These are phyloP conservation scores for Micromys minutus DNA, from an alignment of 2,113 vertebrate genomes.

Conservation along the genomic window DNA sequence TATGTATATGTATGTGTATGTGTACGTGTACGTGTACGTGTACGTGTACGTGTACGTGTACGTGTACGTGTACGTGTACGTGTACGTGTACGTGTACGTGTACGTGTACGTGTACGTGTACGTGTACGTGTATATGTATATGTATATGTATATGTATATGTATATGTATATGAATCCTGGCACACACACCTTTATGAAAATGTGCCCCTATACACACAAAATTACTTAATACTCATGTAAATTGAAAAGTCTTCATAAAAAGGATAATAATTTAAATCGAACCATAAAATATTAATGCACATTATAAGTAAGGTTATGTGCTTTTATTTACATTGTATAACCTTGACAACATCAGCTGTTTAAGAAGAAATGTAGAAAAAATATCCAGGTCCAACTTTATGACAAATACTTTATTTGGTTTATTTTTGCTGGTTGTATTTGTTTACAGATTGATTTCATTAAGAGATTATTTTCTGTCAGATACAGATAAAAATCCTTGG, in stretches of 20 bases:
- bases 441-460: not conserved
- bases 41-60: too few relatives aligned
- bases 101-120: too few relatives aligned
- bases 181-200: not conserved
- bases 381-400: not conserved
- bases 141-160: too few relatives aligned
- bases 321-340: not conserved
- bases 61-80: too few relatives aligned
- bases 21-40: too few relatives aligned
- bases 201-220: not conserved
- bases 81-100: too few relatives aligned
- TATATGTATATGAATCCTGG: too few relatives aligned
- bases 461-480: not conserved
- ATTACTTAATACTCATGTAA: not conserved
- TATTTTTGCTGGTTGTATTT: constrained; percentile 32
- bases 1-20: too few relatives aligned
- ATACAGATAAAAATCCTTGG: not conserved
- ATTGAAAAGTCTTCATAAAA: not conserved
- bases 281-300: not conserved
- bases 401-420: not conserved
- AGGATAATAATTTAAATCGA: not conserved
- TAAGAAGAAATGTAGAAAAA: not conserved
- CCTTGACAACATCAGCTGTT: not conserved
- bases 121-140: too few relatives aligned
- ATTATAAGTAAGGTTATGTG: not conserved